Conservation (phyloP, 1,140 invertebrate genomes). For the Drosophila bocqueti region DNA sequence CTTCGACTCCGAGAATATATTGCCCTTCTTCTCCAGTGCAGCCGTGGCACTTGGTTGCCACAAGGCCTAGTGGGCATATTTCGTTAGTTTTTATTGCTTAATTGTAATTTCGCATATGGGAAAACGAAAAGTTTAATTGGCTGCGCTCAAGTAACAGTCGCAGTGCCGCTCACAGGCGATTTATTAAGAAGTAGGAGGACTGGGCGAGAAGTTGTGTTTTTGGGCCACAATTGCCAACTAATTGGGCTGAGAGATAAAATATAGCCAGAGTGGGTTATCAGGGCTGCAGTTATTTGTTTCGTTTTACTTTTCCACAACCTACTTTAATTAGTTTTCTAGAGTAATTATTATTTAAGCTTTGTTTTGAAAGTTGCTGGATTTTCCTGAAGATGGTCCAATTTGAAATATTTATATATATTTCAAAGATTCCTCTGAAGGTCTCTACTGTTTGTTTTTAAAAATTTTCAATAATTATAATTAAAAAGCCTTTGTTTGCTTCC, state of each 20-base stretch:
- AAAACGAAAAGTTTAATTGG: constrained; percentile 53
- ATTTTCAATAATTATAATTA: constrained; percentile 2
- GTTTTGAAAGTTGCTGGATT: no score
- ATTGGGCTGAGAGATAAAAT: constrained; percentile 9
- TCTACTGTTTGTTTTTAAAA: background rate
- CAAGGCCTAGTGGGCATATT: constrained; percentile 47
- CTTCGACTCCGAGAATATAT: constrained; percentile 38
- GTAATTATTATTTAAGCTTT: background rate
- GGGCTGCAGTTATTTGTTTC: background rate
- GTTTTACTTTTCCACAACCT: background rate
- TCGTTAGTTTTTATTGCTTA: constrained; percentile 66
- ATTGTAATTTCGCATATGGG: constrained; percentile 58
- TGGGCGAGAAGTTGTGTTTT: background rate
- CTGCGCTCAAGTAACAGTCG: constrained; percentile 18
- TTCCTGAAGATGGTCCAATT: background rate
- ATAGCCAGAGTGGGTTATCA: background rate
- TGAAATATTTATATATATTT: background rate
- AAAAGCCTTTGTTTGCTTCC: background rate
- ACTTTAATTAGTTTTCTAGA: background rate
- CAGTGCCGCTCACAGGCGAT: constrained; percentile 15
- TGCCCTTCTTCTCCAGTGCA: constrained; percentile 32
- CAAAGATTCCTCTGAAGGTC: background rate
- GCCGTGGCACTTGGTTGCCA: constrained; percentile 18
- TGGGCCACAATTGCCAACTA: constrained; percentile 18
- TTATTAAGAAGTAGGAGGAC: constrained; percentile 5